A percentile compares a stretch with the other conserved stretches of the same genome.
Evolutionary conservation across 1,140 invertebrate species (phyloP).

Genomic region (Drosophila busckii): DNA sequence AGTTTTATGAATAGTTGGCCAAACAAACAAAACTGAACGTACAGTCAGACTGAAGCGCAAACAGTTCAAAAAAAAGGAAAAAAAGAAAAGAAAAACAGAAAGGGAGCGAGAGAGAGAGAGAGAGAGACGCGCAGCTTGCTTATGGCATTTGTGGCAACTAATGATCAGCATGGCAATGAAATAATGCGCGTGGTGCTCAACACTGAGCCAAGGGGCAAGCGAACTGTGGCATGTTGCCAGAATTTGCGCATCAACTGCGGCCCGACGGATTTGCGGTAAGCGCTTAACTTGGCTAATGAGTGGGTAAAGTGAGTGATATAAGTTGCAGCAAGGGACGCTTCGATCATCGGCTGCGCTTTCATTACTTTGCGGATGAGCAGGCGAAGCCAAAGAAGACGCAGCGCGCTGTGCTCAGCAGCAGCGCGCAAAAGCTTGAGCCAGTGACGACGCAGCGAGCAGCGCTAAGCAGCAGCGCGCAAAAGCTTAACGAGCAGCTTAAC

Average conservation of each 20-base stretch:
- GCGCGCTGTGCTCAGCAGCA: too few species aligned
- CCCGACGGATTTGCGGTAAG: neutral
- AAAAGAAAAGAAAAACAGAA: neutral
- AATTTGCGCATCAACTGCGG: slow-evolving; percentile 28
- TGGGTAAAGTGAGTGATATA: neutral
- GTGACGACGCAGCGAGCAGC: too few species aligned
- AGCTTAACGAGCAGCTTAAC: too few species aligned
- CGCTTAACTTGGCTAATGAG: slow-evolving; percentile 7
- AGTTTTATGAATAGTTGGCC: too few species aligned
- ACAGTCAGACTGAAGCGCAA: neutral
- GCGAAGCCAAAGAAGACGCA: too few species aligned
- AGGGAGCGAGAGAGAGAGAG: neutral
- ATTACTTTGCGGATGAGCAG: slow-evolving; percentile 15
- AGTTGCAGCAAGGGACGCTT: slow-evolving; percentile 6
- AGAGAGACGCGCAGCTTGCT: neutral
- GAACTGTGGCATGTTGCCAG: slow-evolving; percentile 8
- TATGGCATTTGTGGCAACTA: slow-evolving; percentile 7
- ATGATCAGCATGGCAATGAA: slow-evolving; percentile 36
- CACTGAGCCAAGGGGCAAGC: slow-evolving; percentile 15
- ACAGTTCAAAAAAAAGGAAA: neutral
- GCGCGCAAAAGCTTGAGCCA: too few species aligned
- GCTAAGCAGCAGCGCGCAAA: too few species aligned
- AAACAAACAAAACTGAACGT: too few species aligned
- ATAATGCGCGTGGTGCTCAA: slow-evolving; percentile 28
- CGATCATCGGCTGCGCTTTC: slow-evolving; percentile 22